Evolutionary conservation across 2,113 vertebrate species (phyloP), one percentile per base, ranked within the genome.

Genomic region (Ochotona curzoniae): DNA sequence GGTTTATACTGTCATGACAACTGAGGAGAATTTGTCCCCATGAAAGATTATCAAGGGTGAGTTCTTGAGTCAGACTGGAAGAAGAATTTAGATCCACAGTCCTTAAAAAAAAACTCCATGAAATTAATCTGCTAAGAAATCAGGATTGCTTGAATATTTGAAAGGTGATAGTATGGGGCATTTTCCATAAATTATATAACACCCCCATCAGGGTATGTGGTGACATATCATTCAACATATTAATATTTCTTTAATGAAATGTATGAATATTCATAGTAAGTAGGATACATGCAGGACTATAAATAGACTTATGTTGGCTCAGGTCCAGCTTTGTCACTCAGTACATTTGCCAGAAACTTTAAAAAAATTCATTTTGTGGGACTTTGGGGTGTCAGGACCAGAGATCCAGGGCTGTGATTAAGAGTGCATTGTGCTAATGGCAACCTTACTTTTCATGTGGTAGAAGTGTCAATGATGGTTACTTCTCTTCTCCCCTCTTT

Each of bases 161-260:
- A 91, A 96, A 93, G 80, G 69, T 89, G 89, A 81, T 63, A 57
- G 54, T 18, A 83, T 28, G 71, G 76, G 86, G 83, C 86, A 94
- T 89, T 95, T 92, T 95, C 95, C 96, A 96, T 95, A 97, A 97
- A 96, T 97, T 95, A 94, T 93, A 74, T 93, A 93, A 96, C 94
- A 95, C 91, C n/a, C 90, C 57, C 82, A 96, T 87, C 32, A 93
- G 93, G 90, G 79, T 81, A 67, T 94, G 80, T 76, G 89, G 86
- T 51, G 86, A 73, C 70, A 94, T 95, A 83, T 96, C 93, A 94
- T 94, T 95, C 96, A 92, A 95, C 87, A 94, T 87, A 92, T 92
- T 88, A 96, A 85, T 94, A 95, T 94, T 95, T 93, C 89, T 89
- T 94, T 94, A 94, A 94, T 84, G 80, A 93, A 94, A 80, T 74